phyloP scores from a whole-genome alignment of 2,888 invertebrate genomes.

The Limenitis camilla region DNA sequence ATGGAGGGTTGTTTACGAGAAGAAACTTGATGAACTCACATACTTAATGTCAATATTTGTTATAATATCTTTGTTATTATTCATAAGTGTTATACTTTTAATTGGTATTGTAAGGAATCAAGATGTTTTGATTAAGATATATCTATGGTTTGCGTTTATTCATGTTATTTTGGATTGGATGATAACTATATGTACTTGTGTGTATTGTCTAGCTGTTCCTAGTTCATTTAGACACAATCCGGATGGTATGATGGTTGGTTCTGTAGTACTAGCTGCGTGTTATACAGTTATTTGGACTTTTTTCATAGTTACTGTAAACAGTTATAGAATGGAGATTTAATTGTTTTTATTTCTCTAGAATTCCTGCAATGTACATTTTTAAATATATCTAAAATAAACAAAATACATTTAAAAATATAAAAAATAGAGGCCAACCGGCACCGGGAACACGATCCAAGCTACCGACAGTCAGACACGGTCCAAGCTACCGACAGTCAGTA shows the following conservation, averaged over 20 bases:
- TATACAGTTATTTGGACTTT: conserved; percentile 33
- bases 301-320: conserved; percentile 31
- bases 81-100: conserved; percentile 30
- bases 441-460: too few relatives aligned
- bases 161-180: conserved; percentile 32
- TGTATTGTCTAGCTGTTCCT: conserved; percentile 31
- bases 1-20: conserved; percentile 31
- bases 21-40: conserved; percentile 31
- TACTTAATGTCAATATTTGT: conserved; percentile 28
- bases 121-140: conserved; percentile 26
- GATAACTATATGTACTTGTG: conserved; percentile 20
- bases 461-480: too few relatives aligned
- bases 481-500: too few relatives aligned
- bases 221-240: conserved; percentile 32
- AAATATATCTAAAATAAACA: too few relatives aligned
- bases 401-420: too few relatives aligned
- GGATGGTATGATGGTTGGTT: conserved; percentile 21
- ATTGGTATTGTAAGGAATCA: conserved; percentile 25
- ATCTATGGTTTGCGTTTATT: conserved; percentile 29
- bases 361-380: too few relatives aligned
- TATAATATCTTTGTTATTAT: conserved; percentile 24
- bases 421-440: too few relatives aligned
- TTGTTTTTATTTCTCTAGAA: too few relatives aligned
- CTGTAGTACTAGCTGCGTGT: conserved; percentile 21
- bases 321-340: conserved; percentile 28